Evolutionary conservation across 2,113 vertebrate genomes (phyloP).

Genomic region (Grallaria varia): DNA sequence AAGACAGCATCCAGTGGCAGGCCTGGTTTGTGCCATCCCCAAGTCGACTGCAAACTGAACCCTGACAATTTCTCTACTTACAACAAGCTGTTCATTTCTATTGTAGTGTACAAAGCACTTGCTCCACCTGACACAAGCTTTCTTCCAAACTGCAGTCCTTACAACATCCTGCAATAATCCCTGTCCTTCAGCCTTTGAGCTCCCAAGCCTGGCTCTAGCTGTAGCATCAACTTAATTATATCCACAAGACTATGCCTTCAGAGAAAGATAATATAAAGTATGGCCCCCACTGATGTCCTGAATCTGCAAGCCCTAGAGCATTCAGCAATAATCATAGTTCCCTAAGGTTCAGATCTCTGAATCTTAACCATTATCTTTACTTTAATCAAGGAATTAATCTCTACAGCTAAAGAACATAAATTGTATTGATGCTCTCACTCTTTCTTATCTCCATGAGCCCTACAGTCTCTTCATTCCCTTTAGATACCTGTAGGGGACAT

Average conservation of each 20-base stretch:
- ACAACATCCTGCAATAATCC: background rate
- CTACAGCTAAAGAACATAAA: background rate
- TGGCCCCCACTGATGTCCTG: background rate
- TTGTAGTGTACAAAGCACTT: background rate
- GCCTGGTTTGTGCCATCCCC: background rate
- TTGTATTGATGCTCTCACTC: background rate
- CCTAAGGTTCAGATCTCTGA: background rate
- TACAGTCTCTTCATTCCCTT: background rate
- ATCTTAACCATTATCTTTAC: background rate
- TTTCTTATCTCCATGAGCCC: constrained; percentile 6
- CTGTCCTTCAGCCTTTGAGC: background rate
- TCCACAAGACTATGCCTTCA: background rate
- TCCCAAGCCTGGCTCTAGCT: background rate
- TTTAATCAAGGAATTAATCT: constrained; percentile 35
- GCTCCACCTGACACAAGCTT: background rate
- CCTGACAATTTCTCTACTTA: background rate
- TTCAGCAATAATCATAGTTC: background rate
- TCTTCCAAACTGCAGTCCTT: background rate
- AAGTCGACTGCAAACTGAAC: background rate
- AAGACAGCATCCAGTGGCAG: background rate
- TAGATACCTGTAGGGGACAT: background rate
- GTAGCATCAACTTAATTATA: background rate
- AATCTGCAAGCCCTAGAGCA: background rate
- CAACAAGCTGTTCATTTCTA: background rate
- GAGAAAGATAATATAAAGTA: background rate